A percentile compares a stretch with the other conserved stretches of the same genome.
Conservation (phyloP, 2,113 vertebrate genomes). For the Columbina picui region DNA sequence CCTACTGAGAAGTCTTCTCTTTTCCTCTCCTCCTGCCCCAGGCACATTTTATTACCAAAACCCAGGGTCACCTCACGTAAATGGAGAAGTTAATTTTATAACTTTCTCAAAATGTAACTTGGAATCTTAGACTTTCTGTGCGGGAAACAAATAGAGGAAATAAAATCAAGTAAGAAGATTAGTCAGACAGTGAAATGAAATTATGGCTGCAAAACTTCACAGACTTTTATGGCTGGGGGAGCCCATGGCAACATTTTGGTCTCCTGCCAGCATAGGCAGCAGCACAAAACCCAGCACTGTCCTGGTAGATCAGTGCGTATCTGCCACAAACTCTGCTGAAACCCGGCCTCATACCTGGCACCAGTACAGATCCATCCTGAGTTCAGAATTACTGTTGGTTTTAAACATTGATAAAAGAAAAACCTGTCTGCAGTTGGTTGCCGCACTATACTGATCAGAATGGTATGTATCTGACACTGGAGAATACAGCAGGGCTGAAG, state of each 20-base stretch:
- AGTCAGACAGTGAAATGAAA: slow-evolving; percentile 1
- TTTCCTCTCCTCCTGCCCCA: background rate
- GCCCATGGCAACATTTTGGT: background rate
- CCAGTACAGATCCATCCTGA: background rate
- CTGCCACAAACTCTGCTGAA: background rate
- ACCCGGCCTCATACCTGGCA: background rate
- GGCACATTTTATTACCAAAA: background rate
- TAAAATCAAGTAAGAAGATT: background rate
- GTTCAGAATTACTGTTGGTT: background rate
- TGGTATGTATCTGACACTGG: background rate
- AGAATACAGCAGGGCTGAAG: background rate
- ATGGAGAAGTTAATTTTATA: slow-evolving; percentile 31
- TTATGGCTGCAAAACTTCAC: background rate
- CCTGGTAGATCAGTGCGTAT: background rate
- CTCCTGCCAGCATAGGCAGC: background rate
- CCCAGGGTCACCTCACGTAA: background rate
- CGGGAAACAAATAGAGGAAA: background rate
- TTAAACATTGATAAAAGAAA: background rate
- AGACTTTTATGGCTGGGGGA: background rate
- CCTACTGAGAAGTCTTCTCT: background rate
- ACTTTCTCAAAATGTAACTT: slow-evolving; percentile 2
- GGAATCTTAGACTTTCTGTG: background rate
- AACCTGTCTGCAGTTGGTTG: background rate
- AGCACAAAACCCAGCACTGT: background rate
- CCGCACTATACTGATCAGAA: background rate